Evolutionary conservation across 2,888 invertebrate species (phyloP).

Genomic region (Drosophila borborema): DNA sequence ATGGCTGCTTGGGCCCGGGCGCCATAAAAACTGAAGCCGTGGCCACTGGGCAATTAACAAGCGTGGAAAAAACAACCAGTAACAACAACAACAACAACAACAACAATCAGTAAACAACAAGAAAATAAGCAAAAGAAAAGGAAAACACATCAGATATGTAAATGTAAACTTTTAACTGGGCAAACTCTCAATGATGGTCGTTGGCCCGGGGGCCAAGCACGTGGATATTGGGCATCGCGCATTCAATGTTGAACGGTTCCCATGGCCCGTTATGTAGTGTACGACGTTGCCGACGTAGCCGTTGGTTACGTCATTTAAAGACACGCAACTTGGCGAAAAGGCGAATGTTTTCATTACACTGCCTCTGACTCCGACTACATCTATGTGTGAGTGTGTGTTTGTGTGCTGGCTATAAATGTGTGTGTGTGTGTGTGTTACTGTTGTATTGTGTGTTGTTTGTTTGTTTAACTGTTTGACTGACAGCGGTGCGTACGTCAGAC

Average conservation of each 20-base stretch:
- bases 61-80: constrained; percentile 37
- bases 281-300: constrained; percentile 16
- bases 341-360: constrained; percentile 69
- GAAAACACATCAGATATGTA: constrained; percentile 43
- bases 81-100: constrained; percentile 1
- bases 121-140: constrained; percentile 9
- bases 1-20: constrained; percentile 39
- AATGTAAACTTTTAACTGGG: constrained; percentile 59
- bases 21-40: constrained; percentile 64
- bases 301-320: constrained; percentile 73
- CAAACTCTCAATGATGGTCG: constrained; percentile 47
- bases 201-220: constrained; percentile 6
- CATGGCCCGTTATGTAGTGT: constrained; percentile 40
- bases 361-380: background rate
- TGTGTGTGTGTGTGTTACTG: constrained; percentile 29
- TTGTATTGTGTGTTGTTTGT: constrained; percentile 34
- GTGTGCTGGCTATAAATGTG: constrained; percentile 2
- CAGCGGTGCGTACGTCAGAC: constrained; percentile 45
- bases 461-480: constrained; percentile 52
- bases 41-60: constrained; percentile 72
- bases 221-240: constrained; percentile 12
- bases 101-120: constrained; percentile 1
- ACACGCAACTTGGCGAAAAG: constrained; percentile 73
- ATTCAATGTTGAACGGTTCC: constrained; percentile 30
- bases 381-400: constrained; percentile 20